Percentiles rank a stretch among this genome's conserved stretches.
phyloP scores from a whole-genome alignment of 2,113 vertebrate genomes.

The Butorides virescens region DNA sequence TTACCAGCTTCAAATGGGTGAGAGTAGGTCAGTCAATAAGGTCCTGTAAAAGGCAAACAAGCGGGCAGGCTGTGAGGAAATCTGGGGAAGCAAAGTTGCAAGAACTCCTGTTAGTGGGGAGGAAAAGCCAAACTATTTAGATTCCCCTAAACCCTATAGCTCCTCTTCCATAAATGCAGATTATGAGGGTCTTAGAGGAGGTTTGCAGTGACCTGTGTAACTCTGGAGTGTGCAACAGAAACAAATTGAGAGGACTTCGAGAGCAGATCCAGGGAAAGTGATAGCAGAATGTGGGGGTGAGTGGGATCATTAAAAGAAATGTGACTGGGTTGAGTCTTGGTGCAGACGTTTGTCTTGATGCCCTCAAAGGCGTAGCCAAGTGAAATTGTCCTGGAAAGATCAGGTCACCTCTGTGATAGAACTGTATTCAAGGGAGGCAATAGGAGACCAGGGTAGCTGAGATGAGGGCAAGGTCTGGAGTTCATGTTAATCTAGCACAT shows the following conservation, averaged over 20 bases:
- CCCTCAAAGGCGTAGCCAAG: neutral
- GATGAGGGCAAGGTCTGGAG: neutral
- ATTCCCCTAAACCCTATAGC: neutral
- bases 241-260: neutral
- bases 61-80: neutral
- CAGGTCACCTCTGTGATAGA: neutral
- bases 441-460: neutral
- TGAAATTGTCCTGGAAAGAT: neutral
- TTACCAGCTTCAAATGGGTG: neutral
- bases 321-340: neutral
- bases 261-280: neutral
- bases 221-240: neutral
- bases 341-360: neutral
- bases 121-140: neutral
- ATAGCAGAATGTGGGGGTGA: neutral
- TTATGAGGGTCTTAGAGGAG: neutral
- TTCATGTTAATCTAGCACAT: neutral
- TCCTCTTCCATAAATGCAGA: neutral
- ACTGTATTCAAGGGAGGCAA: neutral
- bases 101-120: neutral
- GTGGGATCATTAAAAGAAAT: neutral
- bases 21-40: neutral
- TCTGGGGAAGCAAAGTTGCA: neutral
- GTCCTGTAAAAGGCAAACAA: neutral
- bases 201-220: neutral